phyloP scores from a whole-genome alignment of 2,797 vertebrate species.

The Anas bernieri region DNA sequence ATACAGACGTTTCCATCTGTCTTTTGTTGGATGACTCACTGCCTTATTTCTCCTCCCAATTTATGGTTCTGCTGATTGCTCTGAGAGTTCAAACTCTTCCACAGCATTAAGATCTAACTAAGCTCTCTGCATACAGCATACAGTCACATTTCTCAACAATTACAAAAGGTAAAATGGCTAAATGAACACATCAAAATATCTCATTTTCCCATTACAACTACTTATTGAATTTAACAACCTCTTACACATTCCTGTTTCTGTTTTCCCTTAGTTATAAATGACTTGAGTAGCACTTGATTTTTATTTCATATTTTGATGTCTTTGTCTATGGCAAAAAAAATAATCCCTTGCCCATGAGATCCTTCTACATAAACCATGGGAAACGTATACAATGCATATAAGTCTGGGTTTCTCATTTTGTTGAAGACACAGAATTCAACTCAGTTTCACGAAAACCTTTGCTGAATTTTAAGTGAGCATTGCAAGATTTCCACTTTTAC shows the following conservation, averaged over 20 bases:
- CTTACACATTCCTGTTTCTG: not conserved
- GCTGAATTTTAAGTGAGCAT: not conserved
- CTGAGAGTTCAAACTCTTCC: not conserved
- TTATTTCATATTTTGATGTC: not conserved
- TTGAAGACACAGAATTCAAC: not conserved
- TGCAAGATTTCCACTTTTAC: not conserved
- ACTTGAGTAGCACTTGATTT: not conserved
- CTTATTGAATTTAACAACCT: not conserved
- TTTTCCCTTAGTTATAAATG: not conserved
- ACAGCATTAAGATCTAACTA: not conserved
- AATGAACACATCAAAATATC: not conserved
- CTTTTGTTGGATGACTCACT: not conserved
- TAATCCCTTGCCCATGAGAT: not conserved
- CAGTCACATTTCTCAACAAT: not conserved
- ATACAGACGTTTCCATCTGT: not conserved
- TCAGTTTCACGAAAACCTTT: not conserved
- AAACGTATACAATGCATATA: not conserved
- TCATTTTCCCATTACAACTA: not conserved
- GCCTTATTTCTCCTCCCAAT: not conserved
- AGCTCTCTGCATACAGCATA: not conserved
- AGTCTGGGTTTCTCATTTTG: constrained; percentile 1
- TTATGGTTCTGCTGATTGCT: not conserved
- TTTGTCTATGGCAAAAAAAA: not conserved
- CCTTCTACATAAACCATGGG: not conserved
- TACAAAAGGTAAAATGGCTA: not conserved